Evolutionary conservation across 2,113 vertebrate genomes (phyloP).

Genomic region (Myocastor coypus): DNA sequence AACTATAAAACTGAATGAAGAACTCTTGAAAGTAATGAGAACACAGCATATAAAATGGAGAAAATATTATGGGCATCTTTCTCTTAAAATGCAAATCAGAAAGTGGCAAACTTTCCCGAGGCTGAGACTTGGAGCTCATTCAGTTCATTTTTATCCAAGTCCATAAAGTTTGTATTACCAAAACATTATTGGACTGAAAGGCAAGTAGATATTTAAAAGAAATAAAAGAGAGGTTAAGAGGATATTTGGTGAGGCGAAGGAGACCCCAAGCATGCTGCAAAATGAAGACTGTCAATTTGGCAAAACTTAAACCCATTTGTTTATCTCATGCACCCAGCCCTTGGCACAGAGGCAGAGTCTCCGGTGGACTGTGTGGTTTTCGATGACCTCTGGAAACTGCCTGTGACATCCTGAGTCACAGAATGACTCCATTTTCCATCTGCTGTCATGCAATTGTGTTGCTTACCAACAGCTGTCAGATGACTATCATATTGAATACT

Average conservation of each 20-base stretch:
- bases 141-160: background rate
- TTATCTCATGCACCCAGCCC: background rate
- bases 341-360: background rate
- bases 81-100: conserved; percentile 27
- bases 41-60: background rate
- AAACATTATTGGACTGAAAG: background rate
- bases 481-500: conserved; percentile 18
- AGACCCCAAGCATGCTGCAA: background rate
- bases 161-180: conserved; percentile 9
- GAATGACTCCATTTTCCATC: conserved; percentile 55
- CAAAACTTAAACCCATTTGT: background rate
- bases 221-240: background rate
- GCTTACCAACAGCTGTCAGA: conserved; percentile 50
- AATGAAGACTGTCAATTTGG: background rate
- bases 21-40: background rate
- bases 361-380: background rate
- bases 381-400: background rate
- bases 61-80: background rate
- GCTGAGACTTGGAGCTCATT: background rate
- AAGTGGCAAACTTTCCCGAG: background rate
- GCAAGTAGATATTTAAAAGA: background rate
- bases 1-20: conserved; percentile 40
- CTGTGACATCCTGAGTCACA: background rate
- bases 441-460: conserved; percentile 38
- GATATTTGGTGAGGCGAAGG: background rate